A percentile compares a stretch with the other conserved stretches of the same genome.
Evolutionary conservation across 64 coral and sea anemone genomes (phyloP).

Genomic region (Dendrophyllia cribrosa): DNA sequence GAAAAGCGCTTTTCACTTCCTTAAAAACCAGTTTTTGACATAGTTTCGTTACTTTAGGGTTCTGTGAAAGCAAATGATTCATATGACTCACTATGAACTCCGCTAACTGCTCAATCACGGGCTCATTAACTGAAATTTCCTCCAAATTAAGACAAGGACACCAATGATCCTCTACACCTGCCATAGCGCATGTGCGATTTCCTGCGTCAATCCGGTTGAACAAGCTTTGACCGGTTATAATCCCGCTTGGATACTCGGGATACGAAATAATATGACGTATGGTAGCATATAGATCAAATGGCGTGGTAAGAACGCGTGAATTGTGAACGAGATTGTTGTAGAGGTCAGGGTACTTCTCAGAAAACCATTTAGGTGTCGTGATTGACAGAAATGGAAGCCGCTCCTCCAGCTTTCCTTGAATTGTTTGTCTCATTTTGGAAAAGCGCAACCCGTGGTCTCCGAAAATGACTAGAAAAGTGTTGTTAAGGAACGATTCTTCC

Average conservation of each 20-base stretch:
- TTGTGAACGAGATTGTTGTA: constrained; percentile 57
- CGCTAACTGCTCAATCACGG: constrained; percentile 20
- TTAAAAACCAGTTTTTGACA: constrained; percentile 56
- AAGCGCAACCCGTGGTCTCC: constrained; percentile 70
- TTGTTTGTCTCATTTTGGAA: constrained; percentile 24
- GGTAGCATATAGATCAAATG: constrained; percentile 79
- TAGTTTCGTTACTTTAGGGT: constrained; percentile 1
- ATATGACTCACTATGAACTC: constrained; percentile 33
- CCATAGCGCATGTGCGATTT: constrained; percentile 34
- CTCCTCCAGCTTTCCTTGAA: constrained; percentile 86
- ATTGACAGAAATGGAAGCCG: constrained; percentile 78
- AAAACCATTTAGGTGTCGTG: constrained; percentile 68
- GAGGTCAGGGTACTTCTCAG: constrained; percentile 24
- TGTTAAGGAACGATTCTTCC: constrained; percentile 49
- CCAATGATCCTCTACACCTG: constrained; percentile 75
- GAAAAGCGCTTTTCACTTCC: constrained; percentile 52
- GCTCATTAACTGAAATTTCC: constrained; percentile 19
- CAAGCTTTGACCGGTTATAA: constrained; percentile 57
- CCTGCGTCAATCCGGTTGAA: constrained; percentile 23
- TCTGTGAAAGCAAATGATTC: constrained; percentile 41
- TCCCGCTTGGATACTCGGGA: constrained; percentile 41
- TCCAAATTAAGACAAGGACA: constrained; percentile 78
- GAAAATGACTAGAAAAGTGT: constrained; percentile 64
- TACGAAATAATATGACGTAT: constrained; percentile 67
- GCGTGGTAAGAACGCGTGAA: constrained; percentile 46